Conservation (phyloP, 2,888 invertebrate genomes). For the Synanthedon vespiformis region DNA sequence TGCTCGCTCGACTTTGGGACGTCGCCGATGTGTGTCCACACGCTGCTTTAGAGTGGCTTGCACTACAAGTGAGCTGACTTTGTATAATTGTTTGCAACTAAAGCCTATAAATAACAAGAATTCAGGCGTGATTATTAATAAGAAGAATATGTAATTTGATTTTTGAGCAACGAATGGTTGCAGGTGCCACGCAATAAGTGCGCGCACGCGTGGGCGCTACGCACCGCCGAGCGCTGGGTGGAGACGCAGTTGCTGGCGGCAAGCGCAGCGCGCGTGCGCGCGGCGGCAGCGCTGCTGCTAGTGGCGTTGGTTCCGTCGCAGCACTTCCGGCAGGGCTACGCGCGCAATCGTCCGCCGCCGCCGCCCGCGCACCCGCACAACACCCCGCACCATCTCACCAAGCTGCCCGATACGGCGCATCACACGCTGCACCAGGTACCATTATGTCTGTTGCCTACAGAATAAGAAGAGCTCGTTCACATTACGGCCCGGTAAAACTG, state of each 20-base stretch:
- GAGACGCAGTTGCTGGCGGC: slow-evolving; percentile 90
- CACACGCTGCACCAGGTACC: slow-evolving; percentile 66
- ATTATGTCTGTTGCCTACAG: too few relatives aligned
- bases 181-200: slow-evolving; percentile 86
- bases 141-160: too few relatives aligned
- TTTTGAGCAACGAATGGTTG: not conserved
- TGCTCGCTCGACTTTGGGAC: slow-evolving; percentile 90
- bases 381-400: slow-evolving; percentile 39
- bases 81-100: too few relatives aligned
- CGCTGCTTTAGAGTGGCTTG: slow-evolving; percentile 92
- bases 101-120: too few relatives aligned
- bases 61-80: slow-evolving; percentile 71
- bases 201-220: slow-evolving; percentile 92
- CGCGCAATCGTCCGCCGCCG: slow-evolving; percentile 71
- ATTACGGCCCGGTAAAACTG: too few relatives aligned
- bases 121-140: too few relatives aligned
- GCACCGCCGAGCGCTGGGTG: slow-evolving; percentile 91
- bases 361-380: slow-evolving; percentile 49
- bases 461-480: too few relatives aligned
- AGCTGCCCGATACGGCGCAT: slow-evolving; percentile 62
- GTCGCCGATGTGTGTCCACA: slow-evolving; percentile 91
- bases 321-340: slow-evolving; percentile 89
- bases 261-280: slow-evolving; percentile 84
- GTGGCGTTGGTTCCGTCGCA: slow-evolving; percentile 92
- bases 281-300: slow-evolving; percentile 88